Evolutionary conservation across 2,113 vertebrate genomes (phyloP), one percentile per base, ranked within the genome.

Genomic region (Arvicanthis niloticus): DNA sequence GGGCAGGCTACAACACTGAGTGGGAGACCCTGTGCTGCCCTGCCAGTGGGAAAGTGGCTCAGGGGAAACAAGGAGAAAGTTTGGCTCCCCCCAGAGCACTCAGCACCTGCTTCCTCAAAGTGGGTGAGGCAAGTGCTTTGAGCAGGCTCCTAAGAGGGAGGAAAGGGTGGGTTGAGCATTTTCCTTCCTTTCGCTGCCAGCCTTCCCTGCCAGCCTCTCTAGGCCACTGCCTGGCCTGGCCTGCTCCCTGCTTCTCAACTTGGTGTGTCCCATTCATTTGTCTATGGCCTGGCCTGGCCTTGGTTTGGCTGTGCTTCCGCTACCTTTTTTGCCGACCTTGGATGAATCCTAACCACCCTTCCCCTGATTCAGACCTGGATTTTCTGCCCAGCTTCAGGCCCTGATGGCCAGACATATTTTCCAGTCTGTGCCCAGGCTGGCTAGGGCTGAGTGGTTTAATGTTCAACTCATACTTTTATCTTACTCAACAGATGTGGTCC

Each of bases 131-230:
- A 24, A 92, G 93, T n/a, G 56, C 95, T 94, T 89, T 87, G 91
- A 93, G 81, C 93, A 89, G 91, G 88, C 93, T 97, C 93, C 81
- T 68, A 91, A 88, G 96, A 94, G 95, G 92, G 80, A 97, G 96
- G 97, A 97, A 97, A 97, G 96, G 96, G 97, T 12, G 98, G 94
- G 89, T 82, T 31, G 95, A 58, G 94, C 82, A 88, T 96, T 97
- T 96, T 95, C 93, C 94, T 91, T 97, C 94, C 97, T 91, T 97
- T 98, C 7, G 5, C 80, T 92, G 96, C 95, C 96, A 97, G 94
- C 88, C 97, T 73, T 94, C 94, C 87, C 97, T 73, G 94, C 94
- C 98, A 98, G 99, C 98, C 98, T 37, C 96, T 4, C 88, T 16
- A 26, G 93, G 73, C 60, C 56, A 78, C 67, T 48, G 60, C 70